phyloP scores from a whole-genome alignment of 2,888 invertebrate species.

The Petrophora chlorosata region DNA sequence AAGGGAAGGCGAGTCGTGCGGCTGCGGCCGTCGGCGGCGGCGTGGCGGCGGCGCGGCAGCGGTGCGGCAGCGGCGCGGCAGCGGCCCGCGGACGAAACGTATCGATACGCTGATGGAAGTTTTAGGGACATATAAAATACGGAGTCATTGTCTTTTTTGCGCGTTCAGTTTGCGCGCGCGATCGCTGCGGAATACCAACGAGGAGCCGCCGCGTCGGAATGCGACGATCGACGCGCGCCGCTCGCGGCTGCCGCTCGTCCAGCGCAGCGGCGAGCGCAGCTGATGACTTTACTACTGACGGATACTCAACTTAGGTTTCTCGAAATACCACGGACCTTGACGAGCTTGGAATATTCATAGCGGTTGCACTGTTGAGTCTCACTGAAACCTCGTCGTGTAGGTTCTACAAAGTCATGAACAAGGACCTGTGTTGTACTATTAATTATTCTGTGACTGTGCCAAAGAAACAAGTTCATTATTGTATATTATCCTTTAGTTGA shows the following conservation, averaged over 20 bases:
- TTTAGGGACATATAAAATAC: slow-evolving; percentile 78
- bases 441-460: no score
- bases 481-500: background rate
- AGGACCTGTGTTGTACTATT: no score
- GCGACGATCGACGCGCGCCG: slow-evolving; percentile 35
- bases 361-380: background rate
- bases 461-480: no score
- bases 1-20: slow-evolving; percentile 46
- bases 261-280: slow-evolving; percentile 4
- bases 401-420: no score
- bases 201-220: slow-evolving; percentile 56
- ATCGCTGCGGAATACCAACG: slow-evolving; percentile 72
- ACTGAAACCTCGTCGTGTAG: no score
- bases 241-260: slow-evolving; percentile 8
- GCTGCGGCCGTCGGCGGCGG: no score
- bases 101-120: slow-evolving; percentile 75
- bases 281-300: slow-evolving; percentile 10
- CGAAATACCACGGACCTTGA: background rate
- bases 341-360: background rate
- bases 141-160: slow-evolving; percentile 79
- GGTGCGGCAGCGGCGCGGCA: no score
- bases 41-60: background rate
- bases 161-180: slow-evolving; percentile 66
- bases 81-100: slow-evolving; percentile 37
- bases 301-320: background rate